Conservation (phyloP, 2,113 vertebrate genomes). For the Protobothrops flavoviridis region DNA sequence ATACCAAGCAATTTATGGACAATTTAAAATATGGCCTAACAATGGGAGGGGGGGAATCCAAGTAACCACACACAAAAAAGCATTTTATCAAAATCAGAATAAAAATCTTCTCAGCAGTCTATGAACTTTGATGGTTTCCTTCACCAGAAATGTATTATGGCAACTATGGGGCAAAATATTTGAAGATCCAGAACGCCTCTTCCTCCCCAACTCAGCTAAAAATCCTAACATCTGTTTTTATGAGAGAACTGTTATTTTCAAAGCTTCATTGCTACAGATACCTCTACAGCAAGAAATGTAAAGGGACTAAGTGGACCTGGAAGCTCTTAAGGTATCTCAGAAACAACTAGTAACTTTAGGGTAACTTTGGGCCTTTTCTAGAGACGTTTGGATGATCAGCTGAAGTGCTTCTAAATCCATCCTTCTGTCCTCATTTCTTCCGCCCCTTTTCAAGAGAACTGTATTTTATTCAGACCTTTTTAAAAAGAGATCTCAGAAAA, state of each 20-base stretch:
- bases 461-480: constrained; percentile 54
- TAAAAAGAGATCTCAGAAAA: constrained; percentile 50
- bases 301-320: not conserved
- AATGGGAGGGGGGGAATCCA: not conserved
- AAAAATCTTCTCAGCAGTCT: not conserved
- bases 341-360: not conserved
- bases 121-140: not conserved
- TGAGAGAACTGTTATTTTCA: not conserved
- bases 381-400: constrained; percentile 44
- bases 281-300: constrained; percentile 10
- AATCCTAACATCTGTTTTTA: not conserved
- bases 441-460: not conserved
- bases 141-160: not conserved
- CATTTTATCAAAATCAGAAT: not conserved
- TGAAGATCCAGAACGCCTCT: not conserved
- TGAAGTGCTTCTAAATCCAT: constrained; percentile 58
- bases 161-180: not conserved
- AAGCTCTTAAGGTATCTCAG: not conserved
- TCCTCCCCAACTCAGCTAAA: not conserved
- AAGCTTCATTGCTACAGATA: not conserved
- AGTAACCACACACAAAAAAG: not conserved
- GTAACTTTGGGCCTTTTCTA: constrained; percentile 22
- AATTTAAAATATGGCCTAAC: not conserved
- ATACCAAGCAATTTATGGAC: not conserved
- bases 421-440: not conserved